These are phyloP conservation scores for Chrysocyon brachyurus DNA, from an alignment of 2,797 vertebrate species.

Conservation along the genomic window DNA sequence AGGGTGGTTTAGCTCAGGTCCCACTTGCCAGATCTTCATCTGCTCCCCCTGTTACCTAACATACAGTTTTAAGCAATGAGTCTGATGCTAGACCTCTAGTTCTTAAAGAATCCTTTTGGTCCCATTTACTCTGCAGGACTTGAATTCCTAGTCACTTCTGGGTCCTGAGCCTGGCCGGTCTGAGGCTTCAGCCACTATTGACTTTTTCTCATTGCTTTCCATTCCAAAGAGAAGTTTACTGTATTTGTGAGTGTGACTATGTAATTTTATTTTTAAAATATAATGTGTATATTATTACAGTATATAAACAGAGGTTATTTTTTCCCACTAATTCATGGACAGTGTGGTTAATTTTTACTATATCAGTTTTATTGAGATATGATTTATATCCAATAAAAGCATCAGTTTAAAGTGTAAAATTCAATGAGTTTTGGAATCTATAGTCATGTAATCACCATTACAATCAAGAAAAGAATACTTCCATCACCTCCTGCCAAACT, in stretches of 20 bases:
- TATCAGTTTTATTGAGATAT: constrained; percentile 31
- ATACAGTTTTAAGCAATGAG: background rate
- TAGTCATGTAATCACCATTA: background rate
- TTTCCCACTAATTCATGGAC: background rate
- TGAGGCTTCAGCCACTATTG: background rate
- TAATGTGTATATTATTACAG: background rate
- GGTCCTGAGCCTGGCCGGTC: background rate
- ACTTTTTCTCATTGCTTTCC: background rate
- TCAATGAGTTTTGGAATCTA: constrained; percentile 5
- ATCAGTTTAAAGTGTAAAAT: background rate
- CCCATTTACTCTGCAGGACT: background rate
- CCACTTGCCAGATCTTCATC: background rate
- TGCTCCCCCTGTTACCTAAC: background rate
- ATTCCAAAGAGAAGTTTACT: background rate
- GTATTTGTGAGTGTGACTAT: constrained; percentile 5
- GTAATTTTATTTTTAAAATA: constrained; percentile 25
- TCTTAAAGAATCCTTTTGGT: background rate
- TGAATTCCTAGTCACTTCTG: background rate
- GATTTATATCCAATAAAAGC: constrained; percentile 34
- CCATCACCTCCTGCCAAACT: background rate
- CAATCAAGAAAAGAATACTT: constrained; percentile 20
- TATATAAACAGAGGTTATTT: constrained; percentile 18
- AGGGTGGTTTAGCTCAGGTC: background rate
- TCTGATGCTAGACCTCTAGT: background rate
- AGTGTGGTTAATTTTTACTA: background rate